Percentiles rank a stretch among this genome's conserved stretches.
These are phyloP conservation scores for Aurelia coerulea DNA, from an alignment of 30 jellyfish, hydroid and myxozoan genomes.

Conservation along the genomic window DNA sequence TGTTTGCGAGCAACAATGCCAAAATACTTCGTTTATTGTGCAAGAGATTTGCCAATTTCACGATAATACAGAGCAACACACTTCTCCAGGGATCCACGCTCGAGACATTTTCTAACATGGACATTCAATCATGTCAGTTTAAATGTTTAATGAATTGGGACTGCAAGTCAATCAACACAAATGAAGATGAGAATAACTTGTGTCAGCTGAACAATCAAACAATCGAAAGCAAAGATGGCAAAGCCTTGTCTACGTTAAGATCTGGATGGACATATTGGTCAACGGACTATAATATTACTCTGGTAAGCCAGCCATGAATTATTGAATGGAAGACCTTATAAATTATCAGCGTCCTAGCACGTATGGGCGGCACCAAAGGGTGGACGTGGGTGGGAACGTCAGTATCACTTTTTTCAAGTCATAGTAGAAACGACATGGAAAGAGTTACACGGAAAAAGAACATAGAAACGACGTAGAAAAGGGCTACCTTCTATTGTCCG, in stretches of 20 bases:
- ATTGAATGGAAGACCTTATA: not conserved
- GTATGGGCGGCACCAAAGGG: no score
- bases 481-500: no score
- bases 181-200: not conserved
- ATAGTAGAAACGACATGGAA: no score
- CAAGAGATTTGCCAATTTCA: conserved; percentile 2
- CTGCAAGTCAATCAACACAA: conserved; percentile 4
- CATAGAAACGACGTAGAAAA: no score
- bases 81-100: not conserved
- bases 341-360: not conserved
- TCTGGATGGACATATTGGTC: not conserved
- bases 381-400: no score
- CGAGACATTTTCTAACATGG: not conserved
- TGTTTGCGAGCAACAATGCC: no score
- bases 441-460: no score
- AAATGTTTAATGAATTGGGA: not conserved
- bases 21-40: not conserved
- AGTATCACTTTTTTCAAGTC: no score
- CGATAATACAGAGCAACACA: not conserved
- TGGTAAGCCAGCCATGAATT: not conserved
- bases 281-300: not conserved
- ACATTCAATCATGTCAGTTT: not conserved
- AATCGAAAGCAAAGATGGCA: not conserved
- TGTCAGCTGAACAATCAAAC: conserved; percentile 7
- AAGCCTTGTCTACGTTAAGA: not conserved